phyloP scores from a whole-genome alignment of 2,888 invertebrate genomes.

The Acleris laterana region DNA sequence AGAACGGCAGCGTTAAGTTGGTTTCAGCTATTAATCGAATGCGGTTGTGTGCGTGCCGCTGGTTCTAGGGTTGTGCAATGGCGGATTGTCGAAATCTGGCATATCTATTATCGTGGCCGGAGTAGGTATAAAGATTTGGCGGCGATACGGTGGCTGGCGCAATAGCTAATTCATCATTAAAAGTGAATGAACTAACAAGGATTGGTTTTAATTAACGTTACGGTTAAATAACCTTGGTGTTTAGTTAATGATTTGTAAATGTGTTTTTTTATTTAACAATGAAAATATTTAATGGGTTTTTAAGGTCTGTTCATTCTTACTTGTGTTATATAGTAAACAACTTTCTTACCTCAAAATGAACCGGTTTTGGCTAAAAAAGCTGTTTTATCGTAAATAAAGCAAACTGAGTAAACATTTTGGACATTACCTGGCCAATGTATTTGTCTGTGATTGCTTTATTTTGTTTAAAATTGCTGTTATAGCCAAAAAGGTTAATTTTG shows the following conservation, averaged over 20 bases:
- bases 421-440: too few species aligned
- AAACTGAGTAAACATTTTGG: too few species aligned
- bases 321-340: too few species aligned
- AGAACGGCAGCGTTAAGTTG: slow-evolving; percentile 47
- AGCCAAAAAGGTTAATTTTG: too few species aligned
- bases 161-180: slow-evolving; percentile 39
- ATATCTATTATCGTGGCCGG: slow-evolving; percentile 50
- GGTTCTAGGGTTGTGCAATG: slow-evolving; percentile 71
- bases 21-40: slow-evolving; percentile 64
- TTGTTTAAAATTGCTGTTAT: too few species aligned
- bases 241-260: slow-evolving; percentile 5
- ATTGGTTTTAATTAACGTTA: slow-evolving; percentile 32
- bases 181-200: slow-evolving; percentile 36
- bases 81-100: slow-evolving; percentile 65
- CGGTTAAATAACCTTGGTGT: slow-evolving; percentile 19
- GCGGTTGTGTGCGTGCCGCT: slow-evolving; percentile 66
- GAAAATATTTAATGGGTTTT: background rate
- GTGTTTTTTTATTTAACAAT: background rate
- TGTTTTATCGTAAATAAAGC: too few species aligned
- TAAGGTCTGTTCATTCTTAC: too few species aligned
- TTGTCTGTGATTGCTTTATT: too few species aligned
- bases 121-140: slow-evolving; percentile 39
- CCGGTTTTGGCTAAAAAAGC: too few species aligned
- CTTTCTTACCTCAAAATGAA: too few species aligned
- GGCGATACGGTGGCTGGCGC: slow-evolving; percentile 38